These are phyloP conservation scores for Sebastes umbrosus DNA, from an alignment of 2,797 vertebrate species.

Conservation along the genomic window DNA sequence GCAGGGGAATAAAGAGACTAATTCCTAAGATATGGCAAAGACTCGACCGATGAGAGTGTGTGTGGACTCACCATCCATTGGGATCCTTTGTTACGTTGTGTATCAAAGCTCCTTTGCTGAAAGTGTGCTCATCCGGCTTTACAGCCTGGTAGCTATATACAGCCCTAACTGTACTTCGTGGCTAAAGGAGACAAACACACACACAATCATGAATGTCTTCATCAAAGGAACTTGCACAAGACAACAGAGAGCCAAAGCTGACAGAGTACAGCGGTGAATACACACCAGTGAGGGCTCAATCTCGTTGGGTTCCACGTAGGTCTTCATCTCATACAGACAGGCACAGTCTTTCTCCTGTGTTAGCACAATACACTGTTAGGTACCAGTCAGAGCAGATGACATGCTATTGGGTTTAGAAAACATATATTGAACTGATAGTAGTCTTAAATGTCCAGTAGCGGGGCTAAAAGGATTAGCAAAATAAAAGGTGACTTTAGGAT, in stretches of 20 bases:
- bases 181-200: slow-evolving; percentile 75
- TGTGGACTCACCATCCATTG: slow-evolving; percentile 87
- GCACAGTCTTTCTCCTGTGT: slow-evolving; percentile 88
- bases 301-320: slow-evolving; percentile 95
- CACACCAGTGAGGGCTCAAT: slow-evolving; percentile 91
- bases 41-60: not conserved
- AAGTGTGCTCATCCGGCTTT: slow-evolving; percentile 88
- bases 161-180: slow-evolving; percentile 89
- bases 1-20: not conserved
- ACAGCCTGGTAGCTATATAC: slow-evolving; percentile 90
- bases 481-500: not conserved
- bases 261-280: not conserved
- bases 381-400: not conserved
- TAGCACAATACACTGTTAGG: not conserved
- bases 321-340: slow-evolving; percentile 89
- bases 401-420: not conserved
- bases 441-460: not conserved
- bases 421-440: not conserved
- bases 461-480: not conserved
- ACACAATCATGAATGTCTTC: not conserved
- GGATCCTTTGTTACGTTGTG: slow-evolving; percentile 90
- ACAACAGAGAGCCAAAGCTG: not conserved
- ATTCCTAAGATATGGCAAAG: not conserved
- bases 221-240: not conserved
- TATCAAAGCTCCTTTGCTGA: slow-evolving; percentile 92